Percentiles rank a stretch among this genome's conserved stretches.
Conservation (phyloP, 2,113 vertebrate genomes). For the Uria aalge region DNA sequence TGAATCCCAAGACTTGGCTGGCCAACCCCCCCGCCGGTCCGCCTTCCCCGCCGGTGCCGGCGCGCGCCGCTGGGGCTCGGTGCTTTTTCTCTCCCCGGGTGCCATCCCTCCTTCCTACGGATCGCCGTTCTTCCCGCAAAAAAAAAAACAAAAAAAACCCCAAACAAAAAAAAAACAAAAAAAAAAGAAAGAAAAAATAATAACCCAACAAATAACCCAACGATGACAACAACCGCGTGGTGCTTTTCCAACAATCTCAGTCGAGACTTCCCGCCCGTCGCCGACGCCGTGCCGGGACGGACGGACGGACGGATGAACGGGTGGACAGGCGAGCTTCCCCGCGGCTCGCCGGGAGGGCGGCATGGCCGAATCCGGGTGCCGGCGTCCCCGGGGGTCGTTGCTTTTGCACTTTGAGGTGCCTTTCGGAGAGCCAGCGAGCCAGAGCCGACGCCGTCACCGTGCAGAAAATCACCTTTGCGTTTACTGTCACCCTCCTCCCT, state of each 20-base stretch:
- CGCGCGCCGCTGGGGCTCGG: not conserved
- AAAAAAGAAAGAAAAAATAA: not conserved
- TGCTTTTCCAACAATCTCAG: constrained; percentile 46
- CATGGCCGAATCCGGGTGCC: not conserved
- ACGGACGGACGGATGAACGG: not conserved
- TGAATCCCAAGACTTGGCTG: constrained; percentile 34
- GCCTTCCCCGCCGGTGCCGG: not conserved
- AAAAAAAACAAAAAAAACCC: not conserved
- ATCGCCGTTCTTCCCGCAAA: constrained; percentile 38
- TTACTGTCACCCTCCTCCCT: constrained; percentile 39
- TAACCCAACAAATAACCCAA: not conserved
- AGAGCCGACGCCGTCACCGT: constrained; percentile 34
- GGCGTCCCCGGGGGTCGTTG: not conserved
- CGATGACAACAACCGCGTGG: constrained; percentile 3
- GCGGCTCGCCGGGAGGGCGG: not conserved
- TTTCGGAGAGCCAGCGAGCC: constrained; percentile 66
- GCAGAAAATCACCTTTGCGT: constrained; percentile 48
- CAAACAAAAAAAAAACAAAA: not conserved
- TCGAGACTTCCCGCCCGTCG: not conserved
- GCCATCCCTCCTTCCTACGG: constrained; percentile 38
- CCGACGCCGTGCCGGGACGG: not conserved
- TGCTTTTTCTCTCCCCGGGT: constrained; percentile 44
- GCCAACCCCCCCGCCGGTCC: not conserved
- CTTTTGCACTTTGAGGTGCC: constrained; percentile 76
- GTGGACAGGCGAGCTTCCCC: not conserved